Conservation (phyloP, 2,797 vertebrate genomes). For the Microctenopoma steveboyesi region DNA sequence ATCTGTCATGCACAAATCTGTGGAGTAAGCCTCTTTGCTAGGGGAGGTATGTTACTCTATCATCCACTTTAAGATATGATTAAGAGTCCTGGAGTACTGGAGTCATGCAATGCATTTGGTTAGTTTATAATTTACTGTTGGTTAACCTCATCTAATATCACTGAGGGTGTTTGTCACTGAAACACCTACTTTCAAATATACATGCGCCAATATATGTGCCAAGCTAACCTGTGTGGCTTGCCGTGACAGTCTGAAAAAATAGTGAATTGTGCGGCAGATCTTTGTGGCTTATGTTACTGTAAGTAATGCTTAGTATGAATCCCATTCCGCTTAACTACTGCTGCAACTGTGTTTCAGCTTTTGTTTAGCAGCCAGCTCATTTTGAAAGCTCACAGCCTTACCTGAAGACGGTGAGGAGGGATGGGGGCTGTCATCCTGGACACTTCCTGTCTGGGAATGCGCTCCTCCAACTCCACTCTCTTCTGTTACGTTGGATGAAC, state of each 20-base stretch:
- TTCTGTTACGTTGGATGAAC: slow-evolving; percentile 97
- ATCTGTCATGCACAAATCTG: not conserved
- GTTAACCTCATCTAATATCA: too few species aligned
- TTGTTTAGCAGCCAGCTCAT: too few species aligned
- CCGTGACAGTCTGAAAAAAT: too few species aligned
- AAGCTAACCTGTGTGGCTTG: too few species aligned
- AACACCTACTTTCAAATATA: not conserved
- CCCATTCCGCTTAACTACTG: too few species aligned
- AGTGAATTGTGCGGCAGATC: not conserved
- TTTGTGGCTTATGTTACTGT: not conserved
- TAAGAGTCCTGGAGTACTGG: too few species aligned
- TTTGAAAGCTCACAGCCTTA: slow-evolving; percentile 68
- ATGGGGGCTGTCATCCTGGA: slow-evolving; percentile 98
- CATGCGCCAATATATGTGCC: not conserved
- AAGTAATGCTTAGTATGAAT: not conserved
- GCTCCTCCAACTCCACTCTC: slow-evolving; percentile 95
- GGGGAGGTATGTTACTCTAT: not conserved
- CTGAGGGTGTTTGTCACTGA: not conserved
- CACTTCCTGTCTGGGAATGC: slow-evolving; percentile 95
- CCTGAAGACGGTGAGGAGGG: slow-evolving; percentile 98
- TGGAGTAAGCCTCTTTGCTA: not conserved
- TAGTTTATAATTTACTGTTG: not conserved
- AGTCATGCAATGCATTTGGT: not conserved
- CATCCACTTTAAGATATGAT: too few species aligned
- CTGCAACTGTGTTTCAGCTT: too few species aligned